These are phyloP conservation scores for Coilia nasus DNA, from an alignment of 2,797 vertebrate genomes.

Conservation along the genomic window DNA sequence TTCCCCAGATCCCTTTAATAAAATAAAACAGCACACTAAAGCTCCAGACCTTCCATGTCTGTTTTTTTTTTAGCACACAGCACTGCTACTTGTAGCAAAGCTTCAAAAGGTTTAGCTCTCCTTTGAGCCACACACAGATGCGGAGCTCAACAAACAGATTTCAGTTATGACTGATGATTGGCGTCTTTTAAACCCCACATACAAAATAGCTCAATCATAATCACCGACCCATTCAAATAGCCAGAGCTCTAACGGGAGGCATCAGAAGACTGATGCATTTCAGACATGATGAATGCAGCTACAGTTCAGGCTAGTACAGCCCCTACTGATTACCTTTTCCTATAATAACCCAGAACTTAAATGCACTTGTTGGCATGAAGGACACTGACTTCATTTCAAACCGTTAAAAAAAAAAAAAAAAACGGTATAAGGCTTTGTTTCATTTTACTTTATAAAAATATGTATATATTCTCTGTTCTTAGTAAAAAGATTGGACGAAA, in stretches of 20 bases:
- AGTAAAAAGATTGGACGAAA: too few relatives aligned
- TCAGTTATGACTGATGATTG: constrained; percentile 50
- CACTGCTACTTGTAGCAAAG: not conserved
- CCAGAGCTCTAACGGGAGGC: constrained; percentile 33
- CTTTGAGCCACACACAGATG: constrained; percentile 50
- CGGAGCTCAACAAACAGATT: constrained; percentile 52
- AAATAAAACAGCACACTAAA: not conserved
- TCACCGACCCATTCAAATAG: constrained; percentile 56
- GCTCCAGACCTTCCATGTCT: not conserved
- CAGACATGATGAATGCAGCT: constrained; percentile 36
- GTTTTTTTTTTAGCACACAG: not conserved
- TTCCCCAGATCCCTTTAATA: not conserved
- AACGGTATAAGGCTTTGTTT: not conserved
- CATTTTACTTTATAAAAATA: not conserved
- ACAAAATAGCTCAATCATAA: constrained; percentile 57
- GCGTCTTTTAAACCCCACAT: constrained; percentile 51
- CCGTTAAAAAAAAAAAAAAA: too few relatives aligned
- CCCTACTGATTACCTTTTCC: constrained; percentile 43
- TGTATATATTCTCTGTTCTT: too few relatives aligned
- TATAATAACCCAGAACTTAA: not conserved
- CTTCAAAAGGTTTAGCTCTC: constrained; percentile 32
- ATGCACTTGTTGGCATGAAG: not conserved
- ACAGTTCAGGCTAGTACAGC: constrained; percentile 26
- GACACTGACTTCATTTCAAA: too few relatives aligned
- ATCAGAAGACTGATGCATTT: constrained; percentile 21